A percentile compares a stretch with the other conserved stretches of the same genome.
Evolutionary conservation across 2,888 invertebrate species (phyloP).

Genomic region (Alviniconcha strummeri): DNA sequence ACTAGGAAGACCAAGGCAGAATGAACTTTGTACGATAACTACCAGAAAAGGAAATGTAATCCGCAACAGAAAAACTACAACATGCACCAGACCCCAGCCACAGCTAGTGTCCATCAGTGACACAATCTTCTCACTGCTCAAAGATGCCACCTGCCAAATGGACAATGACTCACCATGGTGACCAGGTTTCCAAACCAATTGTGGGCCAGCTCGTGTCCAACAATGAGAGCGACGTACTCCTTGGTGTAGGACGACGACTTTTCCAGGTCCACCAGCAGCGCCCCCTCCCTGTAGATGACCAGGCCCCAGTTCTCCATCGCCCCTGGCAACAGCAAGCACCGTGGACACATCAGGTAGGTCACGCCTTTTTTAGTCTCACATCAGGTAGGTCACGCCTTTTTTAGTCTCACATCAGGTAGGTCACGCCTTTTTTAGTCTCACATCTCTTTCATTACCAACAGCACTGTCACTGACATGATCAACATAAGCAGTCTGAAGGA

Average conservation of each 20-base stretch:
- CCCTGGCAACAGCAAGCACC: slow-evolving; percentile 74
- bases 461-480: neutral
- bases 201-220: slow-evolving; percentile 92
- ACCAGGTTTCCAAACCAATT: slow-evolving; percentile 99
- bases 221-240: slow-evolving; percentile 81
- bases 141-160: no score
- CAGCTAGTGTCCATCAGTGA: no score
- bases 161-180: slow-evolving; percentile 82
- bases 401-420: neutral
- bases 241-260: slow-evolving; percentile 81
- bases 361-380: neutral
- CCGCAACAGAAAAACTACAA: no score
- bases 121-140: no score
- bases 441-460: neutral
- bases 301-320: slow-evolving; percentile 99
- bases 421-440: neutral
- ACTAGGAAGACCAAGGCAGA: no score
- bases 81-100: no score
- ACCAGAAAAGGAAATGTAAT: no score
- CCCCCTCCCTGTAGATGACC: slow-evolving; percentile 92
- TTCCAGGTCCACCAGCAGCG: slow-evolving; percentile 90
- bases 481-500: neutral
- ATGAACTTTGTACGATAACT: no score
- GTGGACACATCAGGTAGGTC: no score
- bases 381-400: neutral